Evolutionary conservation across 2,113 vertebrate genomes (phyloP).

Genomic region (Hemibagrus wyckioides): DNA sequence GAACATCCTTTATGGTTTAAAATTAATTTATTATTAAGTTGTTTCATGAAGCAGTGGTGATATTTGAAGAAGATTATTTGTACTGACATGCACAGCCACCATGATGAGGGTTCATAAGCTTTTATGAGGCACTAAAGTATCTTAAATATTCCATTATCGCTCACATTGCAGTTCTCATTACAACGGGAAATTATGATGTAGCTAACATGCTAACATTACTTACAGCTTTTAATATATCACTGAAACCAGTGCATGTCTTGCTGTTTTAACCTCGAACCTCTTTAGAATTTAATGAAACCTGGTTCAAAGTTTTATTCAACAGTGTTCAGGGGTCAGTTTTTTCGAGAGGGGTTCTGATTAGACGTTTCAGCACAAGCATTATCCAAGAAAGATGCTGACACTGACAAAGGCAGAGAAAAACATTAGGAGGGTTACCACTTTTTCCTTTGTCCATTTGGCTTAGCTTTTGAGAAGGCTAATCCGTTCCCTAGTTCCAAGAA

Average conservation of each 20-base stretch:
- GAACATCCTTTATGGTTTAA: background rate
- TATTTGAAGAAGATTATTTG: background rate
- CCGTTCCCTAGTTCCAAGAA: slow-evolving; percentile 16
- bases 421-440: slow-evolving; percentile 33
- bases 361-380: slow-evolving; percentile 44
- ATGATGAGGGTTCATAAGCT: background rate
- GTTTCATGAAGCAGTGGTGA: background rate
- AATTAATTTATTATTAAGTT: no score
- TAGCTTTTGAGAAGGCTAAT: slow-evolving; percentile 37
- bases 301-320: background rate
- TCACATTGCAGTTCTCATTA: background rate
- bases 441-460: slow-evolving; percentile 50
- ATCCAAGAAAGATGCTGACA: slow-evolving; percentile 26
- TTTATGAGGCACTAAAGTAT: background rate
- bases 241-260: background rate
- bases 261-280: slow-evolving; percentile 7
- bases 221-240: background rate
- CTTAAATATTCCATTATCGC: background rate
- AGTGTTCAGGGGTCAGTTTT: slow-evolving; percentile 31
- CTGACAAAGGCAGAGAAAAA: slow-evolving; percentile 26
- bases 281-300: background rate
- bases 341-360: background rate
- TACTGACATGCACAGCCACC: background rate
- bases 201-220: background rate
- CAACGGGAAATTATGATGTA: background rate